Conservation (phyloP, 2,888 invertebrate species). For the Netelia virgata region DNA sequence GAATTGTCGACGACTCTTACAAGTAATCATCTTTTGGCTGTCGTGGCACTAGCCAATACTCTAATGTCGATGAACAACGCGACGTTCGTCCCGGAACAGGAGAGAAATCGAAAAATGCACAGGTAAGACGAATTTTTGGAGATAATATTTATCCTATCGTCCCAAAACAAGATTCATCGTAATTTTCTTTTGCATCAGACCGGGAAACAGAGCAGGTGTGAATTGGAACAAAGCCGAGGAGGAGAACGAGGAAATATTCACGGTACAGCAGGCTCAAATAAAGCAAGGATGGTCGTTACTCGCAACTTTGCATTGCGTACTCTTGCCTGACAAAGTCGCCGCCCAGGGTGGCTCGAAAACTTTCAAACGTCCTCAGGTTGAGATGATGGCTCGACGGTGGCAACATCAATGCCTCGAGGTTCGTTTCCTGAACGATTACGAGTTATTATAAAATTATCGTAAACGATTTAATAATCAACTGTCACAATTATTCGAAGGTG, state of each 20-base stretch:
- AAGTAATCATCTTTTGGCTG: constrained; percentile 97
- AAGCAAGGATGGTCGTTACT: constrained; percentile 99
- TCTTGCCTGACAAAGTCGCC: constrained; percentile 96
- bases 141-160: constrained; percentile 7
- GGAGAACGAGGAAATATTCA: constrained; percentile 93
- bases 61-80: constrained; percentile 99
- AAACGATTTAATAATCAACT: background rate
- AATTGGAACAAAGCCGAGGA: constrained; percentile 91
- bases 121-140: constrained; percentile 84
- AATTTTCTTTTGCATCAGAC: constrained; percentile 83
- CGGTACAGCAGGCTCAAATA: constrained; percentile 95
- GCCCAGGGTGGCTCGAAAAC: constrained; percentile 89
- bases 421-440: constrained; percentile 13
- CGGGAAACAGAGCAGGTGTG: constrained; percentile 88
- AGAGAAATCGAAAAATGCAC: constrained; percentile 91
- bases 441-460: background rate
- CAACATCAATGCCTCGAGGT: constrained; percentile 99
- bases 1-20: constrained; percentile 97
- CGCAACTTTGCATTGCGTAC: constrained; percentile 97
- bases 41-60: constrained; percentile 98
- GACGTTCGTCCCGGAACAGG: constrained; percentile 95
- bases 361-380: constrained; percentile 98
- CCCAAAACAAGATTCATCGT: background rate
- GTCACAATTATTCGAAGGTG: constrained; percentile 84
- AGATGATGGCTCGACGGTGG: constrained; percentile 99